Percentiles rank a stretch among this genome's conserved stretches.
Evolutionary conservation across 2,113 vertebrate species (phyloP).

Genomic region (Sclerurus mexicanus): DNA sequence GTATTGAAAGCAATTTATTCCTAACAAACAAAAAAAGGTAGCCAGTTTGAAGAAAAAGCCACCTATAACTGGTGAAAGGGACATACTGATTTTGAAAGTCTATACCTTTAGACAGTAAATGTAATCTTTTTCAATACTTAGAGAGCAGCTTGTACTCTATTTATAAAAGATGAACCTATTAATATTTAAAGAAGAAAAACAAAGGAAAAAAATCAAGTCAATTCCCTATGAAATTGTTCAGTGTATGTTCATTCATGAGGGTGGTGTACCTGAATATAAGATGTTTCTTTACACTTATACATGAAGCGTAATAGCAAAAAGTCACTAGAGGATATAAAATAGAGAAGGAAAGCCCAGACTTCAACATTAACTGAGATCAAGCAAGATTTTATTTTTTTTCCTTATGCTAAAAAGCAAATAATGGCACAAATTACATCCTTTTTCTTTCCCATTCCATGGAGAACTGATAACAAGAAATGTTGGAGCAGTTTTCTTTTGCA

Average conservation of each 20-base stretch:
- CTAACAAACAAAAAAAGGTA: not conserved
- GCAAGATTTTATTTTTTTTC: not conserved
- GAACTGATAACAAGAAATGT: not conserved
- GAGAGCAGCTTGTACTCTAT: not conserved
- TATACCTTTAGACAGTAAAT: not conserved
- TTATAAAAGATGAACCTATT: not conserved
- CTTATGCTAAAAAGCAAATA: not conserved
- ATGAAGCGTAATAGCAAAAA: not conserved
- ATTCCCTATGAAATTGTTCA: constrained; percentile 1
- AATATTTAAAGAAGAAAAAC: constrained; percentile 26
- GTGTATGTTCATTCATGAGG: not conserved
- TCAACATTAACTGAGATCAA: not conserved
- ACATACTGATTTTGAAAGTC: not conserved
- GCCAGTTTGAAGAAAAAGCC: not conserved
- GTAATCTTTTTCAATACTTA: not conserved
- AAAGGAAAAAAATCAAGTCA: not conserved
- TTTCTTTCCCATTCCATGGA: not conserved
- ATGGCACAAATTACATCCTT: not conserved
- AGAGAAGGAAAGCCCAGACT: not conserved
- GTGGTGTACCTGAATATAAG: not conserved
- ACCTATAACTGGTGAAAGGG: not conserved
- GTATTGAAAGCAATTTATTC: not conserved
- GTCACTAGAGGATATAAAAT: not conserved
- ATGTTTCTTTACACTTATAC: not conserved
- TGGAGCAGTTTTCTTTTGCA: not conserved